Conservation (phyloP, 2,888 invertebrate genomes). For the Drosophila nr. fundita region DNA sequence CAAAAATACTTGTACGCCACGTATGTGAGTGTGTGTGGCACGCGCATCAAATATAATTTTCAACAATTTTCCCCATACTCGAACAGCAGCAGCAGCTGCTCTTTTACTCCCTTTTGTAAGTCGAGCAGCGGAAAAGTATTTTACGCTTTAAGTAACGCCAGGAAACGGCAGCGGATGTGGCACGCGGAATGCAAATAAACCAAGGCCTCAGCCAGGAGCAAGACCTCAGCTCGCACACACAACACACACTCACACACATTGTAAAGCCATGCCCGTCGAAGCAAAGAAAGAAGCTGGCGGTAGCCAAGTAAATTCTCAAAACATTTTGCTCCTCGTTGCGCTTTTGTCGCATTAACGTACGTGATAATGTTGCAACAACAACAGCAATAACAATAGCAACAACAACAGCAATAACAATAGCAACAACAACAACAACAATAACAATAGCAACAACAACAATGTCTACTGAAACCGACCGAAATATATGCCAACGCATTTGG, state of each 20-base stretch:
- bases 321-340: constrained; percentile 76
- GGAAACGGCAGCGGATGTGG: constrained; percentile 71
- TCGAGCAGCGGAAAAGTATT: constrained; percentile 69
- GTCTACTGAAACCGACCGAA: constrained; percentile 11
- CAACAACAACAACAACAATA: constrained; percentile 23
- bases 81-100: constrained; percentile 5
- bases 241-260: neutral
- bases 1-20: constrained; percentile 54
- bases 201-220: constrained; percentile 37
- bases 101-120: constrained; percentile 10
- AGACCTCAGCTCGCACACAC: constrained; percentile 13
- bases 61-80: constrained; percentile 31
- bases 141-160: constrained; percentile 70
- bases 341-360: constrained; percentile 81
- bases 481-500: constrained; percentile 17
- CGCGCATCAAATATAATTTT: constrained; percentile 69
- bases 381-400: constrained; percentile 25
- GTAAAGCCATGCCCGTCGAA: constrained; percentile 37
- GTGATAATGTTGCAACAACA: constrained; percentile 62
- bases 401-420: constrained; percentile 15
- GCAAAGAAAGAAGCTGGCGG: constrained; percentile 24
- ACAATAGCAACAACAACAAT: constrained; percentile 24
- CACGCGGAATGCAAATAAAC: constrained; percentile 73
- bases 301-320: constrained; percentile 73
- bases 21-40: constrained; percentile 45